Conservation (phyloP, 2,113 vertebrate species). For the Columba livia region DNA sequence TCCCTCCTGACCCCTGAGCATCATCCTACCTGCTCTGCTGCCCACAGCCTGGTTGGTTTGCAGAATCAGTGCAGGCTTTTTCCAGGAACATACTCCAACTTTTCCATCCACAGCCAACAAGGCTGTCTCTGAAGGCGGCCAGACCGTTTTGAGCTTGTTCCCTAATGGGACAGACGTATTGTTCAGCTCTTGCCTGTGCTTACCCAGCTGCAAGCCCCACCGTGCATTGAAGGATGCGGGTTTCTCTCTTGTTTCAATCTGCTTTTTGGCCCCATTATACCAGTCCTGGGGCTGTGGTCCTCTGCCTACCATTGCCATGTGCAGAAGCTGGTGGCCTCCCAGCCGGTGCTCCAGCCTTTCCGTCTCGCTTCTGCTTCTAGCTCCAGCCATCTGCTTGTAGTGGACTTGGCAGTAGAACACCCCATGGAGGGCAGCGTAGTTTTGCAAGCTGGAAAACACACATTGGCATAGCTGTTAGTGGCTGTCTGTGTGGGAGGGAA, state of each 20-base stretch:
- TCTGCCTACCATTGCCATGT: not conserved
- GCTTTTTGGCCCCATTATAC: not conserved
- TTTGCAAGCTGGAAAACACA: slow-evolving; percentile 68
- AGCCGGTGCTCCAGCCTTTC: not conserved
- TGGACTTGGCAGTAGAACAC: slow-evolving; percentile 64
- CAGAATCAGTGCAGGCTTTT: not conserved
- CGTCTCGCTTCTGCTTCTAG: not conserved
- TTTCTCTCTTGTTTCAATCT: not conserved
- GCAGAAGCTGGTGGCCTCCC: not conserved
- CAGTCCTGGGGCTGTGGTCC: not conserved
- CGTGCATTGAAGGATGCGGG: accelerated
- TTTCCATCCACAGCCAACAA: not conserved
- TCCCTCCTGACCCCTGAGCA: not conserved
- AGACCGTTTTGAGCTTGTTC: slow-evolving; percentile 68
- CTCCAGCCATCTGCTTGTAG: slow-evolving; percentile 32
- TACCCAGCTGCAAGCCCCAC: not conserved
- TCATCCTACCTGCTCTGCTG: not conserved
- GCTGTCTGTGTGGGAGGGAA: not conserved
- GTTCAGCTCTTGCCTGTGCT: not conserved
- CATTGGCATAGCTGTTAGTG: slow-evolving; percentile 11
- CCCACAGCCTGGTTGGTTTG: not conserved
- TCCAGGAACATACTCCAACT: not conserved
- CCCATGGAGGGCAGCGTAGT: slow-evolving; percentile 29
- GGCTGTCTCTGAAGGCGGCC: slow-evolving; percentile 75
- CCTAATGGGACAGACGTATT: not conserved